phyloP scores from a whole-genome alignment of 1,140 invertebrate species.

The Cyrtorhinus lividipennis region DNA sequence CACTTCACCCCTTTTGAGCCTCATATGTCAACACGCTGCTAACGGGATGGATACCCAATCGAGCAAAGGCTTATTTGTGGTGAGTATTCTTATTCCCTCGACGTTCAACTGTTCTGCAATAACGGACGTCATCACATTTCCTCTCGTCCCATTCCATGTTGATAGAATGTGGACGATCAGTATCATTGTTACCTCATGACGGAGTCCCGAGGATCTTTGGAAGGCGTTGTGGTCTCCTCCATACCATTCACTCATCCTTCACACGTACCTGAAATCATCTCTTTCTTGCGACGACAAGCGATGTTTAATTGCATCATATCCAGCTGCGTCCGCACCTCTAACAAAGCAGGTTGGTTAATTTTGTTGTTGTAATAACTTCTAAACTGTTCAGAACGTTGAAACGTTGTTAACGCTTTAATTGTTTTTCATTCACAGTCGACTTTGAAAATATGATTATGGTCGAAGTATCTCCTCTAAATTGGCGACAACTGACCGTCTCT shows the following conservation, averaged over 20 bases:
- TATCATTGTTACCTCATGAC: slow-evolving; percentile 88
- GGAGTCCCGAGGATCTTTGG: slow-evolving; percentile 51
- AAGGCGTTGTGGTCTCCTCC: slow-evolving; percentile 62
- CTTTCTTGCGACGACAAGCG: slow-evolving; percentile 72
- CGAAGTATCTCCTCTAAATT: slow-evolving; percentile 77
- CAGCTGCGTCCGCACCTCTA: slow-evolving; percentile 69
- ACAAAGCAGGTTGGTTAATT: slow-evolving; percentile 46
- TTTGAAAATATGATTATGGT: slow-evolving; percentile 71
- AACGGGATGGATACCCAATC: slow-evolving; percentile 51
- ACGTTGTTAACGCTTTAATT: too few relatives aligned
- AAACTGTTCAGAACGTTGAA: too few relatives aligned
- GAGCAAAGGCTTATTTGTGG: slow-evolving; percentile 61
- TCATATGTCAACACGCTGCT: slow-evolving; percentile 58
- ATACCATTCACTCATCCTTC: slow-evolving; percentile 88
- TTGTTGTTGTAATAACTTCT: too few relatives aligned
- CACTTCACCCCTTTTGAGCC: slow-evolving; percentile 51
- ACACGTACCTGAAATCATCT: slow-evolving; percentile 78
- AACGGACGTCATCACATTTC: too few relatives aligned
- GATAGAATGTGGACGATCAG: slow-evolving; percentile 82
- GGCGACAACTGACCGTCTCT: slow-evolving; percentile 74
- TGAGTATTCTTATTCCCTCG: slow-evolving; percentile 35
- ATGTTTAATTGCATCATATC: slow-evolving; percentile 78
- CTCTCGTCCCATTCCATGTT: too few relatives aligned
- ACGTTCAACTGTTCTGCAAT: too few relatives aligned
- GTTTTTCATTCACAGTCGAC: slow-evolving; percentile 31